Percentiles rank a stretch among this genome's conserved stretches.
These are phyloP conservation scores for Rhinolophus sinicus DNA, from an alignment of 2,113 vertebrate genomes.

Conservation along the genomic window DNA sequence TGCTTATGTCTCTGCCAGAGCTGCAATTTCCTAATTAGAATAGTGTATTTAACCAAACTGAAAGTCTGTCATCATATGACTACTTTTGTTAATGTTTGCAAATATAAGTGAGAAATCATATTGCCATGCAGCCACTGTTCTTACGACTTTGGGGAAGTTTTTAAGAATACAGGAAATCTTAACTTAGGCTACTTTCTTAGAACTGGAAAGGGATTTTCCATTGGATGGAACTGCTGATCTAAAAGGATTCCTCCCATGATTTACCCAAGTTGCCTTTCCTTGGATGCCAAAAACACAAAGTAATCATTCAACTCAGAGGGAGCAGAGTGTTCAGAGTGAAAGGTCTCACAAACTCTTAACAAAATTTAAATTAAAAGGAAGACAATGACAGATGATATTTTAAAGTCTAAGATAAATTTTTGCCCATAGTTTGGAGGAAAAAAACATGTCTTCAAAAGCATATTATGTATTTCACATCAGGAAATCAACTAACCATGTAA, in stretches of 20 bases:
- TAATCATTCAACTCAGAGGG: not conserved
- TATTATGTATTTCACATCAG: constrained; percentile 51
- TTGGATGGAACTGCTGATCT: not conserved
- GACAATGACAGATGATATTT: constrained; percentile 36
- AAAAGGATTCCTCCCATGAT: not conserved
- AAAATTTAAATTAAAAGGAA: constrained; percentile 44
- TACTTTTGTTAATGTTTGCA: constrained; percentile 39
- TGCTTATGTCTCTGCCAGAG: not conserved
- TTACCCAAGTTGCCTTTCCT: not conserved
- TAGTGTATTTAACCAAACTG: not conserved
- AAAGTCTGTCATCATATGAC: not conserved
- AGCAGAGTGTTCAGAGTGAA: not conserved
- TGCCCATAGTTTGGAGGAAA: constrained; percentile 5
- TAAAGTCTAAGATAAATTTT: constrained; percentile 52
- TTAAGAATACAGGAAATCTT: not conserved
- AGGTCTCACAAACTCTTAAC: constrained; percentile 26
- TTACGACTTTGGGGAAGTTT: not conserved
- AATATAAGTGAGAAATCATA: constrained; percentile 4
- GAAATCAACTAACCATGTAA: constrained; percentile 54
- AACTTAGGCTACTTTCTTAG: not conserved
- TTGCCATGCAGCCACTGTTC: not conserved
- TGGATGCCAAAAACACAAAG: constrained; percentile 9
- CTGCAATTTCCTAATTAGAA: not conserved
- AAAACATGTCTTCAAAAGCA: constrained; percentile 44
- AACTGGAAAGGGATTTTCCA: not conserved